Evolutionary conservation across 2,797 vertebrate species (phyloP), one percentile per base, ranked within the genome.

Genomic region (Paedocypris micromegethes): DNA sequence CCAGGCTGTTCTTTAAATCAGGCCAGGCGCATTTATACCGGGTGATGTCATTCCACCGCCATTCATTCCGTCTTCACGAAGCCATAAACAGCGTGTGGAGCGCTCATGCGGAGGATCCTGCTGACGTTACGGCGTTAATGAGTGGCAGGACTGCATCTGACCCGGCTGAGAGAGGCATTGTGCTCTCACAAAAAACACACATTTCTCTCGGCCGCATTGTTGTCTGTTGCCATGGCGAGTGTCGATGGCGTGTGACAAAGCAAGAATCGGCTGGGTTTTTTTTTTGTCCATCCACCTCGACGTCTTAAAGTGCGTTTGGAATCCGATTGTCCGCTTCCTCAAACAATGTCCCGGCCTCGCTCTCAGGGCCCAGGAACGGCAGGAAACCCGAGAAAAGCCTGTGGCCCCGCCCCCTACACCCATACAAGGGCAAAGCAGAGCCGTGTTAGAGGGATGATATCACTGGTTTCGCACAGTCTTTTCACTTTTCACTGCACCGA

Each of bases 401-500:
- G 72, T 54, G 51, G 64, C 72, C 81, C 86, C 88, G 73, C 87
- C 85, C 79, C 79, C 77, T 82, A 79, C 67, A 76, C 80, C 84
- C 85, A 83, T 80, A 88, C 80, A 83, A 84, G 86, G 89, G 83
- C 87, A 83, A 83, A 83, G 85, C 85, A 85, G 85, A 83, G 83
- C 80, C 81, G 80, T 82, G 64, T 88, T 84, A 87, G 80, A 77
- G 72, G 75, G 80, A 87, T 92, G 90, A 92, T 88, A 88, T 93
- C 91, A 93, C 74, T 81, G 75, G 79, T 86, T 88, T 79, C 80
- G 80, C 84, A 84, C 88, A 84, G 85, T 86, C 77, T 23, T 23
- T 86, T 83, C 90, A 92, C 91, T 88, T 92, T 87, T 85, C 90
- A 84, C 88, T 86, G 81, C 80, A 50, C 69, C 74, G 82, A 84